A percentile compares a stretch with the other conserved stretches of the same genome.
These are phyloP conservation scores for Jacana jacana DNA, from an alignment of 2,113 vertebrate species.

Conservation along the genomic window DNA sequence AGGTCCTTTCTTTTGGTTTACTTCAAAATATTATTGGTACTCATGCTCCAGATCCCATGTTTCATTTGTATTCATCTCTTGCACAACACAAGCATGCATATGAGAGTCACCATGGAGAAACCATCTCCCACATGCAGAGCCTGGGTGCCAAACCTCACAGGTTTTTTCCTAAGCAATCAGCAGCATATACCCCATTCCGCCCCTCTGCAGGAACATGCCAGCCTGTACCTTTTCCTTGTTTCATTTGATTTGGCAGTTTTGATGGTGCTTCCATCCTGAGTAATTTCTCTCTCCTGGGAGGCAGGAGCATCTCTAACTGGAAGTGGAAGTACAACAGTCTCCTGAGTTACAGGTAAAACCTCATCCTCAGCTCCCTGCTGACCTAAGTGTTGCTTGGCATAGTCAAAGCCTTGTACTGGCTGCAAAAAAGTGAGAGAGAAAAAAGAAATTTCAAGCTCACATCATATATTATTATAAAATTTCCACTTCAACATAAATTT, in stretches of 20 bases:
- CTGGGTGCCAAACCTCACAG: neutral
- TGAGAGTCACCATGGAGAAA: neutral
- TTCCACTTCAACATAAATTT: neutral
- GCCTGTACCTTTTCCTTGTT: slow-evolving; percentile 89
- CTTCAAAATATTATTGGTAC: neutral
- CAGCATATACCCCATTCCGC: neutral
- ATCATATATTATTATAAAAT: neutral
- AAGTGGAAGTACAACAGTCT: slow-evolving; percentile 89
- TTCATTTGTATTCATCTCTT: neutral
- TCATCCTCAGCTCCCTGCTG: slow-evolving; percentile 95
- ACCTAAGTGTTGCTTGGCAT: slow-evolving; percentile 96
- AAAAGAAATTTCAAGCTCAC: neutral
- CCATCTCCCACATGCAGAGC: neutral
- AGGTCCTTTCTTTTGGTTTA: neutral
- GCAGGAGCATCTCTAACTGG: slow-evolving; percentile 85
- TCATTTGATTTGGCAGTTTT: slow-evolving; percentile 87
- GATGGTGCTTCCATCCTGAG: slow-evolving; percentile 86
- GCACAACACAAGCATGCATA: neutral
- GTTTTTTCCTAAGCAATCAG: neutral
- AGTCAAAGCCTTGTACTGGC: slow-evolving; percentile 98
- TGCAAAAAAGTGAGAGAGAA: slow-evolving; percentile 53
- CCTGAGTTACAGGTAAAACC: slow-evolving; percentile 89
- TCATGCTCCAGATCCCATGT: neutral
- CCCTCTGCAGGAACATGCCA: neutral
- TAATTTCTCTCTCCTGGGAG: slow-evolving; percentile 86